Evolutionary conservation across 2,113 vertebrate species (phyloP).

Genomic region (Lampris megalopsis): DNA sequence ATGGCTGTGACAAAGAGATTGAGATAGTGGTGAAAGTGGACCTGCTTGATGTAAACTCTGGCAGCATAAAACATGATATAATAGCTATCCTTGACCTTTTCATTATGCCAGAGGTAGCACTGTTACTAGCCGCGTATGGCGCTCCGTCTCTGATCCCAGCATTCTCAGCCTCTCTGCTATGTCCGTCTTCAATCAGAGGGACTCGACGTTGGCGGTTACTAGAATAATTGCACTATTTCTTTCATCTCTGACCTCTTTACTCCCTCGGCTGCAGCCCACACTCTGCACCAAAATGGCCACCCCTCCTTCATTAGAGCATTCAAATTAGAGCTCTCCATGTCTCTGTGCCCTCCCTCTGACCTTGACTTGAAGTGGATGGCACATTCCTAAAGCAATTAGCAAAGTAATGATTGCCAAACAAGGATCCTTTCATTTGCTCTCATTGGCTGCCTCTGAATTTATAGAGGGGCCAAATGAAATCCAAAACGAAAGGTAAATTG

Average conservation of each 20-base stretch:
- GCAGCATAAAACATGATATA: conserved; percentile 71
- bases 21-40: conserved; percentile 56
- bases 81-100: conserved; percentile 78
- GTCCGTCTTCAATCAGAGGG: conserved; percentile 65
- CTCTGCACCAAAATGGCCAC: conserved; percentile 58
- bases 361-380: conserved; percentile 82
- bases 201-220: conserved; percentile 67
- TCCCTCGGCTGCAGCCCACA: conserved; percentile 52
- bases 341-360: conserved; percentile 73
- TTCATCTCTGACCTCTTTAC: conserved; percentile 79
- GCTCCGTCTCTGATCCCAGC: conserved; percentile 50
- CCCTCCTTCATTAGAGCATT: conserved; percentile 73
- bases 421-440: conserved; percentile 84
- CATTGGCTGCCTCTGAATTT: conserved; percentile 81
- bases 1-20: conserved; percentile 66
- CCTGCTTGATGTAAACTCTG: conserved; percentile 63
- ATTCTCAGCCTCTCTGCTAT: conserved; percentile 41
- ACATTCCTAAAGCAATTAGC: conserved; percentile 85
- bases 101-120: conserved; percentile 51
- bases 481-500: conserved; percentile 85
- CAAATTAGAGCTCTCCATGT: conserved; percentile 75
- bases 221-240: conserved; percentile 78
- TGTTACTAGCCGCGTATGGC: conserved; percentile 27
- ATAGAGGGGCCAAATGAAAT: conserved; percentile 83
- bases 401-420: conserved; percentile 83